Evolutionary conservation across 2,113 vertebrate species (phyloP).

Genomic region (Cololabis saira): DNA sequence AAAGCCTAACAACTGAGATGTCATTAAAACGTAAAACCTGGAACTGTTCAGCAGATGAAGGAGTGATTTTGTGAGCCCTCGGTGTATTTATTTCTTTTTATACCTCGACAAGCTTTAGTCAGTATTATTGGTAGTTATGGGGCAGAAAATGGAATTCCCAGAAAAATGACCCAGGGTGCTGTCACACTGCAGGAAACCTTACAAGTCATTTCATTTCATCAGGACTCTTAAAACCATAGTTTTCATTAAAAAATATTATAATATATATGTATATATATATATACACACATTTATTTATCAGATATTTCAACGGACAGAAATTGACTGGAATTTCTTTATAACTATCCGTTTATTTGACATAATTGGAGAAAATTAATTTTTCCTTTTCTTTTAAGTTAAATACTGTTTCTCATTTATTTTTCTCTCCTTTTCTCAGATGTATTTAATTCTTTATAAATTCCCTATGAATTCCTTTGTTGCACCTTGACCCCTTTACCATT

Average conservation of each 20-base stretch:
- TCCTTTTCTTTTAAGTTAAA: neutral
- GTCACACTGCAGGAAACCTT: constrained; percentile 64
- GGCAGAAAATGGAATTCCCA: constrained; percentile 77
- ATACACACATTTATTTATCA: no score
- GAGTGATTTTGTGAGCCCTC: constrained; percentile 74
- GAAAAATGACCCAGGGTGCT: constrained; percentile 67
- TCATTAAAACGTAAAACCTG: constrained; percentile 65
- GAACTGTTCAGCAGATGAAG: constrained; percentile 73
- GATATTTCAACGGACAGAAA: constrained; percentile 8
- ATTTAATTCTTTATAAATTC: constrained; percentile 5
- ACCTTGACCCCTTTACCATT: constrained; percentile 44
- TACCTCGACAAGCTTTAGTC: constrained; percentile 63
- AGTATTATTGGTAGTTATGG: constrained; percentile 73
- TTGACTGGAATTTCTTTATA: constrained; percentile 12
- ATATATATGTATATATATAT: no score
- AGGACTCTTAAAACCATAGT: constrained; percentile 59
- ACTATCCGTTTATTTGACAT: no score
- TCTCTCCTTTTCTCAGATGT: neutral
- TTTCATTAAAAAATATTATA: constrained; percentile 31
- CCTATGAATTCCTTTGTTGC: constrained; percentile 13
- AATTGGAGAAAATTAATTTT: no score
- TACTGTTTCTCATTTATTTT: neutral
- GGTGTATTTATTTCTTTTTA: constrained; percentile 72
- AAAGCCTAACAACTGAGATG: constrained; percentile 43
- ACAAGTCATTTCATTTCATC: constrained; percentile 71